phyloP scores from a whole-genome alignment of 2,888 invertebrate genomes.

The Thereva nobilitata region DNA sequence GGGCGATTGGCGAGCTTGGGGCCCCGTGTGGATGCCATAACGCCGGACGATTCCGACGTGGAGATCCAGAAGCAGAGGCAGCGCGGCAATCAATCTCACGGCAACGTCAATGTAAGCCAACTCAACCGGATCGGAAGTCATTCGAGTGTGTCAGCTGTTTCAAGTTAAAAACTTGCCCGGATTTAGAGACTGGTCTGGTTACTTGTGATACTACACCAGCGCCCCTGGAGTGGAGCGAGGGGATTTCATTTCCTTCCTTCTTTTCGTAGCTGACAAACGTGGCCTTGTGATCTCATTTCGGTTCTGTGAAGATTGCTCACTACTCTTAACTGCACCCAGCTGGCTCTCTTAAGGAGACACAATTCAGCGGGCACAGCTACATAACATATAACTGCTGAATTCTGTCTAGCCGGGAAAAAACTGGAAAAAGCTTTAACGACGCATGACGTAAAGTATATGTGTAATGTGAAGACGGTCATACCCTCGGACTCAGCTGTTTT shows the following conservation, averaged over 20 bases:
- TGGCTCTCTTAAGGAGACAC: not conserved
- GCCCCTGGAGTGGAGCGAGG: not conserved
- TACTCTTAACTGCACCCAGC: slow-evolving; percentile 5
- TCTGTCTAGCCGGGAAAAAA: too few species aligned
- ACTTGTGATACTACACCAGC: not conserved
- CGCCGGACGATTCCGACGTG: not conserved
- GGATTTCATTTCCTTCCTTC: slow-evolving; percentile 23
- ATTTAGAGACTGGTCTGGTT: not conserved
- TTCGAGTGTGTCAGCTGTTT: slow-evolving; percentile 30
- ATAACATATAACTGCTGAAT: too few species aligned
- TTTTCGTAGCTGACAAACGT: not conserved
- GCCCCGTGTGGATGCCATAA: not conserved
- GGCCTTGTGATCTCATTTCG: slow-evolving; percentile 12
- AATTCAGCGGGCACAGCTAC: too few species aligned
- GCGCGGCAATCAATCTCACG: slow-evolving; percentile 21
- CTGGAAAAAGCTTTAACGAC: too few species aligned
- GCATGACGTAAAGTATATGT: too few species aligned
- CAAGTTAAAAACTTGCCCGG: slow-evolving; percentile 17
- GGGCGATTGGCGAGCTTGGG: too few species aligned
- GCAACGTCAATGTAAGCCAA: slow-evolving; percentile 21
- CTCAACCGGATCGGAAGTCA: slow-evolving; percentile 27
- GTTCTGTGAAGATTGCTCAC: not conserved
- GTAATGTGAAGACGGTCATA: too few species aligned
- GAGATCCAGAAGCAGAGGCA: slow-evolving; percentile 1
- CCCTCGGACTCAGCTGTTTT: too few species aligned